A percentile compares a stretch with the other conserved stretches of the same genome.
Conservation (phyloP, 2,113 vertebrate species). For the Hippopotamus amphibius region DNA sequence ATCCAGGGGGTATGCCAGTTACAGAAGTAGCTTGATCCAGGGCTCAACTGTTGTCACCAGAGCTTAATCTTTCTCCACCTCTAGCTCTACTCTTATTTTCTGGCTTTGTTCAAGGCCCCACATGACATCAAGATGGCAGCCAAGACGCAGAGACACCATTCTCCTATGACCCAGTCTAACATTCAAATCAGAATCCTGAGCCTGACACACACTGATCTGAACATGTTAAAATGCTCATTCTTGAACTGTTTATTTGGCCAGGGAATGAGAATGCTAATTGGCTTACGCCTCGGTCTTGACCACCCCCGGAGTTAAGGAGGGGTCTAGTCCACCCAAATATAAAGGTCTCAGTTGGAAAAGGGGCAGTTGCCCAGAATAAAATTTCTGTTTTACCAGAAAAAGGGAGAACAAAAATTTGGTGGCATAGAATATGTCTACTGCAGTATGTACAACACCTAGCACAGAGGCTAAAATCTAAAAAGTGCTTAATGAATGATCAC, state of each 20-base stretch:
- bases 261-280: neutral
- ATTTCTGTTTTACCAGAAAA: too few relatives aligned
- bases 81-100: neutral
- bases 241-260: neutral
- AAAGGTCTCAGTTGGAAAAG: neutral
- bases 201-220: neutral
- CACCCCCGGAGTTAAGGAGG: neutral
- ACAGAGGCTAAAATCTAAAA: neutral
- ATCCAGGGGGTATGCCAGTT: neutral
- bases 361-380: too few relatives aligned
- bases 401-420: too few relatives aligned
- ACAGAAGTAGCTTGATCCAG: neutral
- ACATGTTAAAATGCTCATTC: neutral
- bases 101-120: neutral
- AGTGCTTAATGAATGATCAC: neutral
- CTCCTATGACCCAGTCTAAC: neutral
- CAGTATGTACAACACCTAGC: neutral
- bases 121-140: neutral
- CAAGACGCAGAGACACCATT: neutral
- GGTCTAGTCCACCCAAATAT: neutral
- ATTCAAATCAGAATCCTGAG: neutral
- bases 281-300: neutral
- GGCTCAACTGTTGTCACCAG: neutral
- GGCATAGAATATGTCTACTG: neutral
- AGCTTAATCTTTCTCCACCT: neutral